Conservation (phyloP, 2,888 invertebrate species). For the Eupeodes latifasciatus region DNA sequence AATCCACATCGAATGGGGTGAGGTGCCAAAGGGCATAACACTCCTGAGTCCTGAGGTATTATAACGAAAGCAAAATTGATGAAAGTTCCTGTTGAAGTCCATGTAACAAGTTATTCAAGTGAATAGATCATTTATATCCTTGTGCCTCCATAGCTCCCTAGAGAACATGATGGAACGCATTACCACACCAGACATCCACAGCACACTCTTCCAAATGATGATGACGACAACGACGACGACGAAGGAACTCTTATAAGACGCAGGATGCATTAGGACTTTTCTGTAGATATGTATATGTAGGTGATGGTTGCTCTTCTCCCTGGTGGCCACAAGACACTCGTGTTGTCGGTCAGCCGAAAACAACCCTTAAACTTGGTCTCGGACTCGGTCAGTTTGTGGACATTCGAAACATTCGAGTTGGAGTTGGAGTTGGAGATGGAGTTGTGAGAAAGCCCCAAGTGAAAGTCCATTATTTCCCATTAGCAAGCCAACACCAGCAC, state of each 20-base stretch:
- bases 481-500: constrained; percentile 61
- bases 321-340: constrained; percentile 71
- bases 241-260: constrained; percentile 60
- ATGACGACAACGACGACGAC: constrained; percentile 14
- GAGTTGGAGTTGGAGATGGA: background rate
- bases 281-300: too few relatives aligned
- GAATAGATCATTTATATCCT: constrained; percentile 76
- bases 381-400: constrained; percentile 43
- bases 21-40: constrained; percentile 60
- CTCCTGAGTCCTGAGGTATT: constrained; percentile 52
- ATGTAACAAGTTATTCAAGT: constrained; percentile 76
- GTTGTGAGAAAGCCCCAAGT: constrained; percentile 67
- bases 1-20: constrained; percentile 56
- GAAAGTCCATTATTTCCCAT: constrained; percentile 77
- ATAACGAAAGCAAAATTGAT: constrained; percentile 74
- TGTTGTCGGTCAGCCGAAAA: constrained; percentile 67
- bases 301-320: constrained; percentile 36
- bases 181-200: constrained; percentile 58
- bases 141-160: constrained; percentile 69
- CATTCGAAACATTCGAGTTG: constrained; percentile 1
- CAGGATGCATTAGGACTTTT: constrained; percentile 59
- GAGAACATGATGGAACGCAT: constrained; percentile 72
- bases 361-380: constrained; percentile 66
- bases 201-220: constrained; percentile 26
- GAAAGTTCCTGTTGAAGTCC: constrained; percentile 72